Evolutionary conservation across 1,140 invertebrate genomes (phyloP), one percentile per base, ranked within the genome.

Genomic region (Zaprionus gabonicus): DNA sequence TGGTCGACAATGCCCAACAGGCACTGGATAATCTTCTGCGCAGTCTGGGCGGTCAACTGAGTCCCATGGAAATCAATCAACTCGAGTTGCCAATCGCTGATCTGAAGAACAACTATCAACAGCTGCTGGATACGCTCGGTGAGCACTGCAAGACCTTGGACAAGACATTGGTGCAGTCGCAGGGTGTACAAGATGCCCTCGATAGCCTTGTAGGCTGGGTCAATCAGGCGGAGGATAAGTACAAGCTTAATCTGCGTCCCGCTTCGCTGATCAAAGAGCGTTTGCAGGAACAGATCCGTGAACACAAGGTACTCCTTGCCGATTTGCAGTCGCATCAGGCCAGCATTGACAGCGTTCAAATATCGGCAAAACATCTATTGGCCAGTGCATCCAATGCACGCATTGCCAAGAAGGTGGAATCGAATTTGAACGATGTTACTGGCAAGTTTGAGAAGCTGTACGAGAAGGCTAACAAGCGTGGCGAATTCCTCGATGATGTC

Each of bases 181-280:
- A 99, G 93, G 98, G 97, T n/a, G 96, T 99, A 12, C 97, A 98
- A 92, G 97, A 98, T 92, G 97, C 97, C 9, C 94, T 99, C 1
- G 97, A 99, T 83, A 95, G 96, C 60, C 94, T 99, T 9, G 95
- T 97, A 5, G 93, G 94, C 55, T 99, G 98, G 98, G 93, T 99
- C 36, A 96, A 96, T 71, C 95, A 96, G 76, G 96, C 96, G 9
- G 98, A 99, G 91, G 96, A 95, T 76, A 95, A 96, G 82, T 95
- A 97, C 91, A 98, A 97, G 95, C 95, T 94, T 25, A 95, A 96
- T 74, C 94, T 95, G 76, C 95, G 97, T 78, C 97, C 97, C 9
- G 97, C 97, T 0, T 98, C 97, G 70, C 93, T 99, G 1, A 96
- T 97, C 73, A 96, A 97, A 76, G 98, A 98, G 90, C 95, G 97